Evolutionary conservation across 1,140 invertebrate genomes (phyloP).

Genomic region (Riptortus pedestris): DNA sequence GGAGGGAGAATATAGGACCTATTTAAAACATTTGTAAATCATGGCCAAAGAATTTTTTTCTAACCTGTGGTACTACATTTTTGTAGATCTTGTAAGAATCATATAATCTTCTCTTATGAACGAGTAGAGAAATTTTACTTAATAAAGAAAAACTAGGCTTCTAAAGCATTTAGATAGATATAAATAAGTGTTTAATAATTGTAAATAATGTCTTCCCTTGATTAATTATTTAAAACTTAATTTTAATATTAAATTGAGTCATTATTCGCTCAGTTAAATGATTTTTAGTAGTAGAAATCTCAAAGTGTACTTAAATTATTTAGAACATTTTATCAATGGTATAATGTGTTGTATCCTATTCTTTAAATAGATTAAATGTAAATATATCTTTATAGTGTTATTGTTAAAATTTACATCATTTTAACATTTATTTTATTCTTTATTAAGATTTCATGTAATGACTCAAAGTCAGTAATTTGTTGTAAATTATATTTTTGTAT

Average conservation of each 20-base stretch:
- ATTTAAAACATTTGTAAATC: neutral
- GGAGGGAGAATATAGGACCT: neutral
- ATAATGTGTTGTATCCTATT: neutral
- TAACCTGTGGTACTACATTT: slow-evolving; percentile 7
- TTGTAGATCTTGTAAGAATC: neutral
- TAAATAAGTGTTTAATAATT: no score
- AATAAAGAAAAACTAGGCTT: slow-evolving; percentile 4
- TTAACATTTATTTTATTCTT: neutral
- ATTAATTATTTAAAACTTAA: neutral
- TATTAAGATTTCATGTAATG: neutral
- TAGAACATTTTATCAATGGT: neutral
- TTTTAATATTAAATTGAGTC: no score
- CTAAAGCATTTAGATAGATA: neutral
- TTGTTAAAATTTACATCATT: neutral
- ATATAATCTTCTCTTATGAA: no score
- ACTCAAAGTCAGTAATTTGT: neutral
- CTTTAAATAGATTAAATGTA: neutral
- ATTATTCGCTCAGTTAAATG: neutral
- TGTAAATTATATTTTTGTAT: slow-evolving; percentile 9
- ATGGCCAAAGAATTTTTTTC: slow-evolving; percentile 10
- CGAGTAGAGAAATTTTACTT: neutral
- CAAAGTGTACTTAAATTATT: slow-evolving; percentile 9
- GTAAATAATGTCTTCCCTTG: slow-evolving; percentile 15
- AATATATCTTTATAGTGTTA: neutral
- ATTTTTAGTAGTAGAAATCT: neutral